Evolutionary conservation across 2,113 vertebrate species (phyloP).

Genomic region (Rallus limicola): DNA sequence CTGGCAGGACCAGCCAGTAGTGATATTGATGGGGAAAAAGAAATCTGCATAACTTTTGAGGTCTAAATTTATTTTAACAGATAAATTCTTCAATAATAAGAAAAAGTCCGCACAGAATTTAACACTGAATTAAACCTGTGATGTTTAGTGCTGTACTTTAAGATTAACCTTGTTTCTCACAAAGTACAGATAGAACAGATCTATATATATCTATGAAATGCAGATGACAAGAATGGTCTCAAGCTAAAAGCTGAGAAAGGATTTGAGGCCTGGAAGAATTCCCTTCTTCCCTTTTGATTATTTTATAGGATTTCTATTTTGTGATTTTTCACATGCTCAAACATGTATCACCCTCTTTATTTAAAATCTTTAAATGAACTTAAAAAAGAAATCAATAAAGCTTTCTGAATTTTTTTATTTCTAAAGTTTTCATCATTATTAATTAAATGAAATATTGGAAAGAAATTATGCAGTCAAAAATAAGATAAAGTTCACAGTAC

Average conservation of each 20-base stretch:
- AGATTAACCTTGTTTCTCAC: neutral
- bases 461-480: neutral
- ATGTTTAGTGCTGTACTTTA: neutral
- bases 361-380: neutral
- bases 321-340: neutral
- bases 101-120: neutral
- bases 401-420: neutral
- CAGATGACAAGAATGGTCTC: neutral
- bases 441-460: neutral
- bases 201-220: neutral
- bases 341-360: neutral
- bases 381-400: neutral
- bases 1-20: accelerated
- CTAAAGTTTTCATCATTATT: neutral
- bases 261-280: neutral
- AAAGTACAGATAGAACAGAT: neutral
- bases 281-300: neutral
- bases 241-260: neutral
- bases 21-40: neutral
- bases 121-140: neutral
- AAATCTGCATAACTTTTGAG: neutral
- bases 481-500: neutral
- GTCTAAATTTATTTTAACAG: neutral
- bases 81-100: neutral
- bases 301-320: neutral